Conservation (phyloP, 2,888 invertebrate species). For the Hydrotaea diabolus region DNA sequence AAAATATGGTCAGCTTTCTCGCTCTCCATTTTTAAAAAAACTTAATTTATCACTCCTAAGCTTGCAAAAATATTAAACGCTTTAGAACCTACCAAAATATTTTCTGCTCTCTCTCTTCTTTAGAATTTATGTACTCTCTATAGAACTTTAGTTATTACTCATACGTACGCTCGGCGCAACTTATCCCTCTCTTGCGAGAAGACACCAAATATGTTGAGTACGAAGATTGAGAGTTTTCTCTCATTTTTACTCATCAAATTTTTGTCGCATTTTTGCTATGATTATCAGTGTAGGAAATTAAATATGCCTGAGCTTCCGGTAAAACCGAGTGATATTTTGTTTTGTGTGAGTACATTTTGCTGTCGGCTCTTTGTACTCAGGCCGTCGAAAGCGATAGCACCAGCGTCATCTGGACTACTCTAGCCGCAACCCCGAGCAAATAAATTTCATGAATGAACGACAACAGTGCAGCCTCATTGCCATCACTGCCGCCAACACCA, state of each 20-base stretch:
- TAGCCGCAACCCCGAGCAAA: background rate
- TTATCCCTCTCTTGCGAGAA: background rate
- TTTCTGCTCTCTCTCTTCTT: too few species aligned
- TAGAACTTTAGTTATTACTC: too few species aligned
- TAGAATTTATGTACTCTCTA: too few species aligned
- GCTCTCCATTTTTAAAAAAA: too few species aligned
- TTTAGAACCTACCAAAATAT: too few species aligned
- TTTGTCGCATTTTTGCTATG: slow-evolving; percentile 10
- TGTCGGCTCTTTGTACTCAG: background rate
- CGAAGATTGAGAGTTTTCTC: too few species aligned
- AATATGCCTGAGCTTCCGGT: slow-evolving; percentile 14
- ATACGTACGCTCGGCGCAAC: background rate
- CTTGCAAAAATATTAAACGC: too few species aligned
- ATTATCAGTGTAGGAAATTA: background rate
- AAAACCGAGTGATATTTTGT: slow-evolving; percentile 5
- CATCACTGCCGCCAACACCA: background rate
- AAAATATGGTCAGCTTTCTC: background rate
- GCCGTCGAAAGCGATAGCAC: background rate
- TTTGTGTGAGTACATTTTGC: background rate
- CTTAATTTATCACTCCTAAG: too few species aligned
- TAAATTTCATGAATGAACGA: slow-evolving; percentile 59
- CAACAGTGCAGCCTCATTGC: background rate
- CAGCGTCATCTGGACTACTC: background rate
- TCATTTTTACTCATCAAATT: too few species aligned
- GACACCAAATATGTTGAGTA: too few species aligned